Percentiles rank a stretch among this genome's conserved stretches.
Conservation (phyloP, 2,888 invertebrate genomes). For the Agelastica alni region DNA sequence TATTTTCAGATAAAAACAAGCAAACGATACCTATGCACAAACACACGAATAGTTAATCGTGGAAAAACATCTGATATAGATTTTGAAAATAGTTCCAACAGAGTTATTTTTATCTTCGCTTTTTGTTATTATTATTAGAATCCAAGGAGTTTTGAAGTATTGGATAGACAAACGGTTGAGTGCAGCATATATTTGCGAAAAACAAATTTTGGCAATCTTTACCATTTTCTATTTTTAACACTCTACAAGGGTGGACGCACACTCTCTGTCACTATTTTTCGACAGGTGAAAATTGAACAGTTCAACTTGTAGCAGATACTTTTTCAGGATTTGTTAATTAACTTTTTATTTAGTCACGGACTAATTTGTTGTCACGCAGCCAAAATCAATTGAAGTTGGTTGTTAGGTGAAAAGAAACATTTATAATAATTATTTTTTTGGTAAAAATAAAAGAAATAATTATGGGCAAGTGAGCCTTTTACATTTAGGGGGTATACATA, state of each 20-base stretch:
- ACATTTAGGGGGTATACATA: too few relatives aligned
- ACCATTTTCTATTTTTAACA: not conserved
- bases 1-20: not conserved
- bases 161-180: not conserved
- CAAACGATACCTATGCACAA: not conserved
- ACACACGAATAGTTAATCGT: not conserved
- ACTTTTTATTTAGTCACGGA: not conserved
- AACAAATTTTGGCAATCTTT: conserved; percentile 4
- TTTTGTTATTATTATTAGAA: conserved; percentile 13
- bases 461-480: too few relatives aligned
- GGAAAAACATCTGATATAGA: not conserved
- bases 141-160: conserved; percentile 1
- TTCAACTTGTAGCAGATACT: not conserved
- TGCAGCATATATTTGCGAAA: conserved; percentile 2
- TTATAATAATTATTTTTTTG: too few relatives aligned
- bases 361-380: not conserved
- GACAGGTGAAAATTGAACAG: not conserved
- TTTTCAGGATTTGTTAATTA: not conserved
- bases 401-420: too few relatives aligned
- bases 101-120: conserved; percentile 3
- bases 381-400: too few relatives aligned
- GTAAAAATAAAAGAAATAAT: too few relatives aligned
- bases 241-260: not conserved
- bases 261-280: not conserved
- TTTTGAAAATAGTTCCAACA: conserved; percentile 8